Percentiles rank a stretch among this genome's conserved stretches.
Conservation (phyloP, 1,140 invertebrate species). For the Adoxophyes honmai region DNA sequence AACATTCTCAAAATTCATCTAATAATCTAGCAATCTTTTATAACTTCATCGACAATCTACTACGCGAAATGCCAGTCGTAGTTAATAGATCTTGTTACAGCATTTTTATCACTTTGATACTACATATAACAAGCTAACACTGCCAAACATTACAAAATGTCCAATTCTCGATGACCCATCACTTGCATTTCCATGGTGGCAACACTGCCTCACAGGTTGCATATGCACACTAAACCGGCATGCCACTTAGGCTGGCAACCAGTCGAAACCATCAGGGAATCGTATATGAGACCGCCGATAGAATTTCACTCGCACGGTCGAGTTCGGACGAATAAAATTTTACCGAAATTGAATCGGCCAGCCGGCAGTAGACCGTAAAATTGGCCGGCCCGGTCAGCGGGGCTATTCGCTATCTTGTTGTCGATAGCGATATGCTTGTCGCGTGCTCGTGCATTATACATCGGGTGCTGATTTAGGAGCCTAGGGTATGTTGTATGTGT, state of each 20-base stretch:
- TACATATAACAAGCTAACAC: too few species aligned
- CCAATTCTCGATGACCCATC: too few species aligned
- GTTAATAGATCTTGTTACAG: too few species aligned
- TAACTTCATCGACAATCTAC: too few species aligned
- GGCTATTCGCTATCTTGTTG: constrained; percentile 18
- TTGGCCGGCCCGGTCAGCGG: constrained; percentile 53
- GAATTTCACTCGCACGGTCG: constrained; percentile 58
- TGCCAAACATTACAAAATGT: too few species aligned
- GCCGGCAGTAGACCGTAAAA: constrained; percentile 62
- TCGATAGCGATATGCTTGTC: not conserved
- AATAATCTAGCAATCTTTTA: too few species aligned
- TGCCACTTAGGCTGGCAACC: constrained; percentile 11
- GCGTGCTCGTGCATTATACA: constrained; percentile 2
- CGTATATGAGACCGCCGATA: constrained; percentile 54
- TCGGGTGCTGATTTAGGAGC: not conserved
- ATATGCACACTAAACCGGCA: not conserved
- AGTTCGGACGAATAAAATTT: constrained; percentile 70
- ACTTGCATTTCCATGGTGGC: too few species aligned
- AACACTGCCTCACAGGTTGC: too few species aligned
- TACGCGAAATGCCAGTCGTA: too few species aligned
- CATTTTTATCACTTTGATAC: too few species aligned
- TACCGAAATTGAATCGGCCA: constrained; percentile 69
- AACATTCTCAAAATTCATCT: too few species aligned
- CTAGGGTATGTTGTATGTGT: too few species aligned
- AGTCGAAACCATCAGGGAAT: constrained; percentile 46